phyloP scores from a whole-genome alignment of 2,113 vertebrate genomes.

The Sclerurus mexicanus region DNA sequence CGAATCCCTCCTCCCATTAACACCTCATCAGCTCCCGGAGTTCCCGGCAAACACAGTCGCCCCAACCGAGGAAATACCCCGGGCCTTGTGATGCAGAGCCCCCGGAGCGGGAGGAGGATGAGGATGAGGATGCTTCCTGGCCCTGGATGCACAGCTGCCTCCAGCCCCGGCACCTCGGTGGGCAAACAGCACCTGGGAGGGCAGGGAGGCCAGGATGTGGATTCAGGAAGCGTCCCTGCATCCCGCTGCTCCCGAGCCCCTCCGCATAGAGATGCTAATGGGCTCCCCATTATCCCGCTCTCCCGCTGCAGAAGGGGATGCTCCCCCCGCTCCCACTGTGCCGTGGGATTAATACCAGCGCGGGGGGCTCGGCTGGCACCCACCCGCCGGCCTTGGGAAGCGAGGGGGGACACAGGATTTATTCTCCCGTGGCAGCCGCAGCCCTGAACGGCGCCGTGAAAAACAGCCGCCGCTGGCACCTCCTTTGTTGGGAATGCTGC shows the following conservation, averaged over 20 bases:
- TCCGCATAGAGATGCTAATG: slow-evolving; percentile 42
- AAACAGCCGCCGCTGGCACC: background rate
- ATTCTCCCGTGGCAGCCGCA: background rate
- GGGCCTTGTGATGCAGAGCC: slow-evolving; percentile 82
- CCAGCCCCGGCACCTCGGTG: slow-evolving; percentile 80
- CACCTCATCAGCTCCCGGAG: slow-evolving; percentile 91
- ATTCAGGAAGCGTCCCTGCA: slow-evolving; percentile 79
- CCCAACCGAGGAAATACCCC: slow-evolving; percentile 82
- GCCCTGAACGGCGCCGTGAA: background rate
- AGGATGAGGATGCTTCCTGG: slow-evolving; percentile 78
- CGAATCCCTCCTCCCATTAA: slow-evolving; percentile 80
- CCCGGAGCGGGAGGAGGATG: slow-evolving; percentile 61
- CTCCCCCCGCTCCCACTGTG: background rate
- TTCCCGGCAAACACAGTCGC: slow-evolving; percentile 84
- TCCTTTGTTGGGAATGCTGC: background rate
- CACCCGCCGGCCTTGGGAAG: background rate
- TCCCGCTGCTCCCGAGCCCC: slow-evolving; percentile 34
- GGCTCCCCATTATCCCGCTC: background rate
- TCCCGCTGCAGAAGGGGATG: background rate
- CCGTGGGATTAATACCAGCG: background rate
- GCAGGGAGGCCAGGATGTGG: slow-evolving; percentile 80
- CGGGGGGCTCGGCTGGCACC: background rate
- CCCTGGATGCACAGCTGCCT: slow-evolving; percentile 45
- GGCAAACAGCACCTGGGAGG: slow-evolving; percentile 90
- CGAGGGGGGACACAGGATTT: background rate